phyloP scores from a whole-genome alignment of 2,113 vertebrate species.

The Macaca nemestrina region DNA sequence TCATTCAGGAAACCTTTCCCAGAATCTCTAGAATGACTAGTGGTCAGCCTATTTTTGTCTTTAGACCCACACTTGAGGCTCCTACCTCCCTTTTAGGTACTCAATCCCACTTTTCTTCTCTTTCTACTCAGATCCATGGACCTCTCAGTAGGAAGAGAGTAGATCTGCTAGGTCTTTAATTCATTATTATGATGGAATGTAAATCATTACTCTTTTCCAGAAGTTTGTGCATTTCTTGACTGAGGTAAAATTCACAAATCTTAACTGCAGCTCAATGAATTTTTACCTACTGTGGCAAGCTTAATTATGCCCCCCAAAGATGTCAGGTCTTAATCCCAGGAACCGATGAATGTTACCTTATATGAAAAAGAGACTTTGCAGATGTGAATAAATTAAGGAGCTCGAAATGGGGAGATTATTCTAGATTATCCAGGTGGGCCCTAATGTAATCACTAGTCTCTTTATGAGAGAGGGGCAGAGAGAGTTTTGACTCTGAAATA shows the following conservation, averaged over 20 bases:
- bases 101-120: background rate
- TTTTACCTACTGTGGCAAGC: background rate
- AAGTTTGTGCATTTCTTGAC: conserved; percentile 29
- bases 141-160: conserved; percentile 14
- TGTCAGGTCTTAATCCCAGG: background rate
- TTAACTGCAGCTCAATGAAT: conserved; percentile 30
- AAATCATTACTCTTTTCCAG: conserved; percentile 25
- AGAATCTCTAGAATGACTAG: background rate
- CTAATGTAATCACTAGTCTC: conserved; percentile 39
- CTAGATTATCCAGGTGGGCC: background rate
- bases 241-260: conserved; percentile 2
- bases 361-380: conserved; percentile 15
- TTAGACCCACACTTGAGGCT: background rate
- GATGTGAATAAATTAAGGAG: conserved; percentile 38
- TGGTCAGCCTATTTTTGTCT: background rate
- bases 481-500: conserved; percentile 8
- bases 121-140: background rate
- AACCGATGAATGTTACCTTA: background rate
- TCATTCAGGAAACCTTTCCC: conserved; percentile 29
- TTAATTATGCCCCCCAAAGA: background rate
- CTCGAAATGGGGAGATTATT: conserved; percentile 44
- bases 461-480: background rate
- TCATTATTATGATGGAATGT: conserved; percentile 19
- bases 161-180: conserved; percentile 15
- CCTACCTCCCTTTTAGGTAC: background rate